Evolutionary conservation across 2,888 invertebrate genomes (phyloP).

Genomic region (Melieria omissa): DNA sequence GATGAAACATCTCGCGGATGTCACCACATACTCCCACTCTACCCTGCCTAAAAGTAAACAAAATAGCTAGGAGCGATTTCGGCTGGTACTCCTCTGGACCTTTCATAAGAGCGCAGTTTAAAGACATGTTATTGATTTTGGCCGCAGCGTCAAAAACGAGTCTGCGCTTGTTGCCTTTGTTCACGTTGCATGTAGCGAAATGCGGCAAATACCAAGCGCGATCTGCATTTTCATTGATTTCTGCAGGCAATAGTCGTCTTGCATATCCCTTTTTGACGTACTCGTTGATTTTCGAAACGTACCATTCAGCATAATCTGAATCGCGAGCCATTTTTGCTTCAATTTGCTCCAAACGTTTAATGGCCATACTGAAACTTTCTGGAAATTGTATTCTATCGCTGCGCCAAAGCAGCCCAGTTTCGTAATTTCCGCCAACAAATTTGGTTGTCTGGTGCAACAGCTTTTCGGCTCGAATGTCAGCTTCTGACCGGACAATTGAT

Average conservation of each 20-base stretch:
- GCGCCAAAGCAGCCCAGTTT: slow-evolving; percentile 1
- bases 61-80: not conserved
- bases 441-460: not conserved
- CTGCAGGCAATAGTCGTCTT: slow-evolving; percentile 2
- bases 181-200: slow-evolving; percentile 10
- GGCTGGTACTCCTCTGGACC: not conserved
- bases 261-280: slow-evolving; percentile 17
- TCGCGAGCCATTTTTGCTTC: slow-evolving; percentile 15
- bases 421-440: slow-evolving; percentile 12
- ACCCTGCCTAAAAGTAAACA: not conserved
- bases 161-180: slow-evolving; percentile 16
- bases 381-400: slow-evolving; percentile 9
- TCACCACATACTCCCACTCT: not conserved
- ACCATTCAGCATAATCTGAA: not conserved
- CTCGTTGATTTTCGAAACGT: slow-evolving; percentile 7
- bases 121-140: not conserved
- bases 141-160: slow-evolving; percentile 21
- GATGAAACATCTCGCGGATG: slow-evolving; percentile 9
- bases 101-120: slow-evolving; percentile 6
- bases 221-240: not conserved
- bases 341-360: slow-evolving; percentile 12
- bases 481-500: not conserved
- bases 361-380: slow-evolving; percentile 21
- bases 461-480: not conserved
- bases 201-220: slow-evolving; percentile 22